Evolutionary conservation across 2,888 invertebrate species (phyloP).

Genomic region (Melipona beecheii): DNA sequence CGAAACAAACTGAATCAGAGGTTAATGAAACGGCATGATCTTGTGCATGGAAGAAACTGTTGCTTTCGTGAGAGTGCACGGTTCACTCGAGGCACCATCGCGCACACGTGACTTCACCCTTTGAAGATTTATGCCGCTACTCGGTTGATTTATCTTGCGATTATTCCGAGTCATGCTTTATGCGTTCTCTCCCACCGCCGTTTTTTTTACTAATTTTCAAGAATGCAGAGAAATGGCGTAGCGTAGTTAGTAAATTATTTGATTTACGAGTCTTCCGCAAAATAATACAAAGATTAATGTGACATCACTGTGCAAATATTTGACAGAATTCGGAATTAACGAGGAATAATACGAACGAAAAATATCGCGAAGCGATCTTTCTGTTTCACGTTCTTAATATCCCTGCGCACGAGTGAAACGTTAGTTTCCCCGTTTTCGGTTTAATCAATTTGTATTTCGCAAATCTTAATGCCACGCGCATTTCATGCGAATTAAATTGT

Average conservation of each 20-base stretch:
- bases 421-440: too few relatives aligned
- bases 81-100: neutral
- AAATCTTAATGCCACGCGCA: too few relatives aligned
- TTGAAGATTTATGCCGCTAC: constrained; percentile 10
- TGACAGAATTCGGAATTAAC: too few relatives aligned
- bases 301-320: neutral
- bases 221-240: neutral
- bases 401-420: too few relatives aligned
- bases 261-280: neutral
- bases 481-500: too few relatives aligned
- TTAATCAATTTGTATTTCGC: too few relatives aligned
- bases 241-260: neutral
- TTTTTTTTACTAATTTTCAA: neutral
- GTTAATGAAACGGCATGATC: neutral
- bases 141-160: constrained; percentile 13
- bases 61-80: neutral
- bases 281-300: neutral
- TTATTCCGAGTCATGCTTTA: neutral
- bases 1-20: neutral
- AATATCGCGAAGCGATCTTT: too few relatives aligned
- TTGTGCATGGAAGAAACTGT: constrained; percentile 10
- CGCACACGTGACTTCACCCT: constrained; percentile 14
- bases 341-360: too few relatives aligned
- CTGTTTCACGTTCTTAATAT: too few relatives aligned
- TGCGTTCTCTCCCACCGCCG: neutral